Conservation (phyloP, 2,888 invertebrate species). For the Oscheius sp. region DNA sequence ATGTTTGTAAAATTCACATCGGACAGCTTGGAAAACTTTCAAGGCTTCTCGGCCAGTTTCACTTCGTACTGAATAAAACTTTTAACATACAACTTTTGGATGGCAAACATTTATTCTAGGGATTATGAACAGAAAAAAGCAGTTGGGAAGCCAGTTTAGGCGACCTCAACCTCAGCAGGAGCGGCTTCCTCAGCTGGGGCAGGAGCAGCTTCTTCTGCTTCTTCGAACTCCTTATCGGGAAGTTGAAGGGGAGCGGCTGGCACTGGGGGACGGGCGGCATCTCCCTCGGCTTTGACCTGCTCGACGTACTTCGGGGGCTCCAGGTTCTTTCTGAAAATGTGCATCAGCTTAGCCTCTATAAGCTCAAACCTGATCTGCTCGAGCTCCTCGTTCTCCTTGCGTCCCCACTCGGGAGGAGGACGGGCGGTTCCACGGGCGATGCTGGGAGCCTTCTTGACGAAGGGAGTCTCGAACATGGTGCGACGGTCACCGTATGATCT, state of each 20-base stretch:
- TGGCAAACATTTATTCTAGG: slow-evolving; percentile 28
- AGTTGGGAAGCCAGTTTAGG: slow-evolving; percentile 19
- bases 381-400: slow-evolving; percentile 72
- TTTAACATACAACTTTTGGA: neutral
- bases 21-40: slow-evolving; percentile 7
- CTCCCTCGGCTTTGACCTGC: slow-evolving; percentile 71
- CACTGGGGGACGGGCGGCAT: slow-evolving; percentile 69
- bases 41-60: slow-evolving; percentile 11
- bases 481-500: slow-evolving; percentile 65
- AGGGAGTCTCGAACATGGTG: slow-evolving; percentile 59
- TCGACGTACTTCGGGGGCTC: slow-evolving; percentile 73
- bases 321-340: slow-evolving; percentile 57
- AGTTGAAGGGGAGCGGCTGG: slow-evolving; percentile 65
- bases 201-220: slow-evolving; percentile 23
- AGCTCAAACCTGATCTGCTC: slow-evolving; percentile 50
- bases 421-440: slow-evolving; percentile 71
- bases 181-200: slow-evolving; percentile 31
- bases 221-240: slow-evolving; percentile 62
- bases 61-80: neutral
- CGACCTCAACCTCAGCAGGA: slow-evolving; percentile 32
- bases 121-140: slow-evolving; percentile 21
- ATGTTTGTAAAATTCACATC: slow-evolving; percentile 10
- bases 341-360: neutral
- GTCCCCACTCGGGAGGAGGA: slow-evolving; percentile 73
- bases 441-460: slow-evolving; percentile 53